Conservation (phyloP, 2,113 vertebrate species). For the Rallus limicola region DNA sequence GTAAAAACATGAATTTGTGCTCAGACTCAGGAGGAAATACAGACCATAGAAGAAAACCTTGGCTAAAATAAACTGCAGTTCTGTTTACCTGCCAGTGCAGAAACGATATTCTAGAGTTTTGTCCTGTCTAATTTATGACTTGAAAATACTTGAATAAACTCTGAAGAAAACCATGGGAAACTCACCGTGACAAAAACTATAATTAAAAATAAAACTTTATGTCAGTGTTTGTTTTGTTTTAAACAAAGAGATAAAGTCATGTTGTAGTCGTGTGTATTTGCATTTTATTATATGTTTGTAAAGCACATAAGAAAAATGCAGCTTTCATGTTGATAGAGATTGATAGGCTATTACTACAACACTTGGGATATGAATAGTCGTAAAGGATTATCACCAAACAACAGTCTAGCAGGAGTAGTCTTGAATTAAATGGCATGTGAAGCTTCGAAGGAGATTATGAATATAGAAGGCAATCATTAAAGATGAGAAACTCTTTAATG, state of each 20-base stretch:
- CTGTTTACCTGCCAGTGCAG: not conserved
- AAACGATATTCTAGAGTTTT: not conserved
- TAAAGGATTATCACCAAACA: constrained; percentile 4
- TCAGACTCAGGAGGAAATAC: not conserved
- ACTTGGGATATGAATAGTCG: not conserved
- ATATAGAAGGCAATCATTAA: not conserved
- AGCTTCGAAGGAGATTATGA: not conserved
- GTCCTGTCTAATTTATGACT: not conserved
- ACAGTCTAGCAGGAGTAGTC: not conserved
- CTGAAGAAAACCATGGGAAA: not conserved
- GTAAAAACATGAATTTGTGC: not conserved
- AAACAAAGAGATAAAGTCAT: not conserved
- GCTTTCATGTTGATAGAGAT: not conserved
- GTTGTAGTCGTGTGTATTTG: not conserved
- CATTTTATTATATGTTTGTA: not conserved
- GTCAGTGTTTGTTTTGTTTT: not conserved
- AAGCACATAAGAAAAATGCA: not conserved
- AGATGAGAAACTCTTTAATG: not conserved
- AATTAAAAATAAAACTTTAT: not conserved
- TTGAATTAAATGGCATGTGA: constrained; percentile 9
- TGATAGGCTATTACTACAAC: not conserved
- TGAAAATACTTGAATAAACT: not conserved
- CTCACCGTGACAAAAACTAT: not conserved
- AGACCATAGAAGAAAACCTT: not conserved
- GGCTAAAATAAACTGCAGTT: not conserved